Evolutionary conservation across 1,140 invertebrate genomes (phyloP).

Genomic region (Trinorchestia longiramus): DNA sequence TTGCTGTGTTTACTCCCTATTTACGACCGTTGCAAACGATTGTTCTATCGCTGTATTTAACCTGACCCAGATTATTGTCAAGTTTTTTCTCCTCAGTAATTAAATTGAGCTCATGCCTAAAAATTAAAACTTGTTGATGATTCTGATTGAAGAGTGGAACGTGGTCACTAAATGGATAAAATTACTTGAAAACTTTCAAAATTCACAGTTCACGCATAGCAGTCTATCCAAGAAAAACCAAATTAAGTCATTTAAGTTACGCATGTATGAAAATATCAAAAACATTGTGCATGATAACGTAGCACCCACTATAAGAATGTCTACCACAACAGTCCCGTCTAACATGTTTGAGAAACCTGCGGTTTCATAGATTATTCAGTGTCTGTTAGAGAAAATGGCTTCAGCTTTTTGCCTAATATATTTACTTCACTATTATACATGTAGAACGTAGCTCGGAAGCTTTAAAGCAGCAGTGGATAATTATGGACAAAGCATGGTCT

Average conservation of each 20-base stretch:
- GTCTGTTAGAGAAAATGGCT: neutral
- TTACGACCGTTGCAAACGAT: neutral
- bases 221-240: neutral
- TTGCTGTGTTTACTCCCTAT: neutral
- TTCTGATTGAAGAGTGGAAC: neutral
- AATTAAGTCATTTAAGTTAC: neutral
- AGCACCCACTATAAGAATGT: neutral
- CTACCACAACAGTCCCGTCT: neutral
- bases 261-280: neutral
- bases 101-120: neutral
- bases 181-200: neutral
- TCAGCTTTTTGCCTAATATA: neutral
- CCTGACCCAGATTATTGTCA: neutral
- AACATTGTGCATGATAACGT: neutral
- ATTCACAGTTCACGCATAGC: neutral
- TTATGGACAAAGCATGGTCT: neutral
- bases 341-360: neutral
- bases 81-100: neutral
- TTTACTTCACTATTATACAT: neutral
- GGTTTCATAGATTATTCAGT: neutral
- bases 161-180: neutral
- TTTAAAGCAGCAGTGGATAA: neutral
- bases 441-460: neutral
- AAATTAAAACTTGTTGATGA: neutral
- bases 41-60: neutral